These are phyloP conservation scores for Trissoscelio sp. DNA, from an alignment of 2,888 invertebrate genomes.

Conservation along the genomic window DNA sequence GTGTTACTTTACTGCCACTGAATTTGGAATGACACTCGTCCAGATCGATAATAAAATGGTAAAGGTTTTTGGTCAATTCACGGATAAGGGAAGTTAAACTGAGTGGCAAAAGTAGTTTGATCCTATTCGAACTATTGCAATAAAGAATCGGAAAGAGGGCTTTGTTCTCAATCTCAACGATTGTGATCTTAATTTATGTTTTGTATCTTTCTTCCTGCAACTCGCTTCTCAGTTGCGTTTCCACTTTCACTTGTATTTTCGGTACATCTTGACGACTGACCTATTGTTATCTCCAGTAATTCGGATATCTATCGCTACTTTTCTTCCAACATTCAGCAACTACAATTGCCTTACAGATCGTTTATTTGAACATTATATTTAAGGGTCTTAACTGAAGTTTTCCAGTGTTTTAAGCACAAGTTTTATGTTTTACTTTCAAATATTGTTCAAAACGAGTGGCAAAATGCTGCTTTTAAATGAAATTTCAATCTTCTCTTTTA, in stretches of 20 bases:
- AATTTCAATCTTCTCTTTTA: too few relatives aligned
- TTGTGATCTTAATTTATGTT: conserved; percentile 73
- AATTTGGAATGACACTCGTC: conserved; percentile 35
- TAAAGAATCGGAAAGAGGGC: conserved; percentile 73
- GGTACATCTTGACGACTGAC: conserved; percentile 41
- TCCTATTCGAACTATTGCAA: conserved; percentile 75
- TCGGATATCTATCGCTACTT: conserved; percentile 7
- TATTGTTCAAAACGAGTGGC: too few relatives aligned
- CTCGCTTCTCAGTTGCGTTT: conserved; percentile 26
- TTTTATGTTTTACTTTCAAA: too few relatives aligned
- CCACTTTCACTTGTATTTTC: conserved; percentile 51
- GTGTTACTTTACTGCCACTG: conserved; percentile 25
- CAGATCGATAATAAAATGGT: conserved; percentile 60
- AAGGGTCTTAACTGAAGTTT: too few relatives aligned
- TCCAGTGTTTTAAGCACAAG: too few relatives aligned
- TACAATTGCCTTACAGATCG: not conserved
- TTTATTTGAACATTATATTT: too few relatives aligned
- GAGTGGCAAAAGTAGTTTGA: conserved; percentile 76
- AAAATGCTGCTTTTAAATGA: too few relatives aligned
- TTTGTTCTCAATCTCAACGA: conserved; percentile 72
- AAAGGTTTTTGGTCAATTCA: conserved; percentile 52
- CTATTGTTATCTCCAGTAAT: conserved; percentile 52
- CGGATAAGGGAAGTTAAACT: conserved; percentile 74
- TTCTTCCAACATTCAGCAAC: not conserved
- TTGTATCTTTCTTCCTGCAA: conserved; percentile 68